Base-by-base conservation (phyloP, 2,797 vertebrate genomes). In the Dallia pectoralis region DNA sequence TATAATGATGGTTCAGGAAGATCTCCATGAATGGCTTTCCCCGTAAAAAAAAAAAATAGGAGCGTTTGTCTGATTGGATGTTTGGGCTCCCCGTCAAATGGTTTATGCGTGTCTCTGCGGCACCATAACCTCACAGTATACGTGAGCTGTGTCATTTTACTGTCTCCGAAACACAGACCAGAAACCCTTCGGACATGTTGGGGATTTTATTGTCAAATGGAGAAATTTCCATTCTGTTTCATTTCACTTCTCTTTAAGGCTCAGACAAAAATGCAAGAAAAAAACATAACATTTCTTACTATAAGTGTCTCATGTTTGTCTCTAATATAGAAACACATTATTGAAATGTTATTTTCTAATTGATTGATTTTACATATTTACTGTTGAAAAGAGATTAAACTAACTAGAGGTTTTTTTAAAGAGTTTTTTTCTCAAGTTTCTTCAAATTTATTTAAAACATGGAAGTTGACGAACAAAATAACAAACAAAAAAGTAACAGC, bases 1-100 rank as follows among this genome's bases (percentile, higher is more conserved):
- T 84, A 82, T 88, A 86, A 89, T 75, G 79, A 86, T 79, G 82
- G 83, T 71, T 82, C 72, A 1, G 82, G 82, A 86, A 82, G 86
- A 86, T 87, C 84, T 85, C 73, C 51, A 71, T 87, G 80, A 91
- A 87, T 87, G 71, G 76, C 76, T 56, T 85, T 79, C 84, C 77
- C 82, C 77, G 73, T 89, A 87, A 88, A 90, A 81, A 85, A 81
- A 85, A 81, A 78, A 74, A 85, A 87, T 83, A 86, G 77, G 70
- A 81, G 79, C 68, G 59, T 77, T 87, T 78, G 82, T 25, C 74
- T 84, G 73, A n/a, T 76, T 53, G 84, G 70, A 75, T 62, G 66
- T 84, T 70, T 84, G 77, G 76, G 77, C 81, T 80, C 70, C 74
- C 70, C 75, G 81, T 79, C 82, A 79, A 86, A 84, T 79, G 77